phyloP scores from a whole-genome alignment of 2,888 invertebrate genomes.

The Pollenia griseotomentosa region DNA sequence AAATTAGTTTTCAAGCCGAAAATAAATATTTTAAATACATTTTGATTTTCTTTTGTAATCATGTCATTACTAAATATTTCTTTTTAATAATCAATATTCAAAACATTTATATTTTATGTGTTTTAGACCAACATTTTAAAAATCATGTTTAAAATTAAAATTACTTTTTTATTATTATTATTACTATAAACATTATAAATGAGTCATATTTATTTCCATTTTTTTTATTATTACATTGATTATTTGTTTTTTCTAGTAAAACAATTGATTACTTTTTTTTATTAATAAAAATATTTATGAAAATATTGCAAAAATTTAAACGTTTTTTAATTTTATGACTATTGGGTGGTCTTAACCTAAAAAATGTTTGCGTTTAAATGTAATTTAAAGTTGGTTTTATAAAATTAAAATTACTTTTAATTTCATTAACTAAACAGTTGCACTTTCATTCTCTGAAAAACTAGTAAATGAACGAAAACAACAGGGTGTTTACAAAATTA shows the following conservation, averaged over 20 bases:
- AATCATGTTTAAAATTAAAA: constrained; percentile 63
- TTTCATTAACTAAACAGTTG: constrained; percentile 64
- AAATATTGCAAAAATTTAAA: constrained; percentile 37
- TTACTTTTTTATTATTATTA: constrained; percentile 23
- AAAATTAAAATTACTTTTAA: constrained; percentile 62
- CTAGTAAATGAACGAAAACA: constrained; percentile 14
- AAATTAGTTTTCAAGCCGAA: no score
- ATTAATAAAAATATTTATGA: constrained; percentile 48
- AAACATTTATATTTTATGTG: constrained; percentile 55
- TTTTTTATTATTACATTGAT: constrained; percentile 34
- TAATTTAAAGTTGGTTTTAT: constrained; percentile 8
- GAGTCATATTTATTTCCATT: constrained; percentile 62
- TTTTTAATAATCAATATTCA: constrained; percentile 54
- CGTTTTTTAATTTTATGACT: constrained; percentile 49
- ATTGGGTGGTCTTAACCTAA: constrained; percentile 71
- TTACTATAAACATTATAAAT: constrained; percentile 19
- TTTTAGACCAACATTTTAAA: constrained; percentile 39
- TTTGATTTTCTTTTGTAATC: constrained; percentile 6
- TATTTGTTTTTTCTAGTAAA: constrained; percentile 21
- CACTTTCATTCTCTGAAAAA: constrained; percentile 63
- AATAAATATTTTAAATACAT: not conserved
- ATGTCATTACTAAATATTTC: not conserved
- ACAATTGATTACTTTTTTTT: not conserved
- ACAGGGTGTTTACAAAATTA: constrained; percentile 10
- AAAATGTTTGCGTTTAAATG: constrained; percentile 27